Base-by-base conservation (phyloP, 1,140 invertebrate genomes). In the Doryteuthis pealeii region DNA sequence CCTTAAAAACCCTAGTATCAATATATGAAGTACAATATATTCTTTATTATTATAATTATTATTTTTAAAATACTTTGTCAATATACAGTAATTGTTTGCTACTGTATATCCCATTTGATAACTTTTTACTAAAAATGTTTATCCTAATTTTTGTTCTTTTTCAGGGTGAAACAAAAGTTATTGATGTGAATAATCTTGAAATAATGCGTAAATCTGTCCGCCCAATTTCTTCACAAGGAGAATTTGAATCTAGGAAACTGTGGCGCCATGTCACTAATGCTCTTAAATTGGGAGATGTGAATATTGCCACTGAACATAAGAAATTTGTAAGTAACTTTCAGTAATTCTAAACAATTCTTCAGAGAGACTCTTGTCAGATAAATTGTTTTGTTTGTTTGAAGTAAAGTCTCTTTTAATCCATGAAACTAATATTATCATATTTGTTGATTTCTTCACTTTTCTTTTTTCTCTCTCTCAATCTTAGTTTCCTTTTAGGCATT, bases 221-320 rank as follows among this genome's bases (percentile, higher is more conserved):
- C 66, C 85, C 87, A 10, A 22, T 86, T 3, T 54, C 75, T 15
- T 77, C 80, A 54, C 87, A 88, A 76, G 76, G 78, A 32, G 84
- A 87, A 31, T 82, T 82, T 80, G 87, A 88, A 78, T 88, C 87
- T 0, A 76, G 87, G 10, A 80, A 77, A 54, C 79, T 88, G 12
- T 88, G 87, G 87, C 78, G 84, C 65, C 82, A 87, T 78, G 87
- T 88, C 2, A 84, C 84, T 3, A 86, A 86, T 68, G 81, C 84
- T 33, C 75, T 88, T 3, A 79, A 78, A 65, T 49, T 80, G 12
- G 77, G 79, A 8, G 86, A 88, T 74, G 79, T 87, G 45, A 82
- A 83, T 67, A 85, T 82, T 45, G 87, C 87, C 18, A 87, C 87
- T 33, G 85, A 88, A 77, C 84, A 87, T 67, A 88, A 88, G 73